Base-by-base conservation (phyloP, 1,140 invertebrate species). In the Drosophila subobscura region DNA sequence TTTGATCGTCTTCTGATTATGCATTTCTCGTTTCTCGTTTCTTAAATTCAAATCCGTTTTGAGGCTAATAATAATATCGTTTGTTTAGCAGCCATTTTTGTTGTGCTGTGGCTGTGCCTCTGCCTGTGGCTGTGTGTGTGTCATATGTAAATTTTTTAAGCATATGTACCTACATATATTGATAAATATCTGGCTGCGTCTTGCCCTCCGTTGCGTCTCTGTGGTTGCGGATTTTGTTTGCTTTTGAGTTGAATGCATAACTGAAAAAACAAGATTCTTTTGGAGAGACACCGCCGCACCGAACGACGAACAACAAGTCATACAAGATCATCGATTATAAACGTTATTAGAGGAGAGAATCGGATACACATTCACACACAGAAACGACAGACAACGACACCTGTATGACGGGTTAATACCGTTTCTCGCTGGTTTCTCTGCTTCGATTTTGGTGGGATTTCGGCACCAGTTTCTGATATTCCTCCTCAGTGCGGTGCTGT, bases 271-370 rank as follows among this genome's bases (percentile, higher is more conserved):
- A 45, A 80, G 80, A 85, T 85, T 85, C 80, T 79, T 83, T 70
- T 70, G 25, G 10, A 10, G 10, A 12, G 33, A 10, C 33, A 12
- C 33, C 33, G 10, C 25, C 25, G 25, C 25, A 33, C 8, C 33
- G 33, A 37, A 37, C 45, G 29, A 51, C 44, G 50, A 70, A 77
- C 80, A 85, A 85, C 80, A 86, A 85, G 80, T 85, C 84, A 51
- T 72, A 50, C 80, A 72, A 64, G 81, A 79, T 85, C 72, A 84
- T 85, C 77, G 81, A 80, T 86, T 85, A 85, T 80, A 75, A 63
- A 52, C 47, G 64, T 86, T 80, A 86, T 86, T 74, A 46, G 77
- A 57, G 81, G 45, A 67, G 45, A 67, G 60, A 68, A 79, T 80
- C 65, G 61, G 63, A 41, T 50, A 58, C 53, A 59, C 53, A 65